Percentiles rank a stretch among this genome's conserved stretches.
These are phyloP conservation scores for Ariolimax columbianus DNA, from an alignment of 2,888 invertebrate species.

Conservation along the genomic window DNA sequence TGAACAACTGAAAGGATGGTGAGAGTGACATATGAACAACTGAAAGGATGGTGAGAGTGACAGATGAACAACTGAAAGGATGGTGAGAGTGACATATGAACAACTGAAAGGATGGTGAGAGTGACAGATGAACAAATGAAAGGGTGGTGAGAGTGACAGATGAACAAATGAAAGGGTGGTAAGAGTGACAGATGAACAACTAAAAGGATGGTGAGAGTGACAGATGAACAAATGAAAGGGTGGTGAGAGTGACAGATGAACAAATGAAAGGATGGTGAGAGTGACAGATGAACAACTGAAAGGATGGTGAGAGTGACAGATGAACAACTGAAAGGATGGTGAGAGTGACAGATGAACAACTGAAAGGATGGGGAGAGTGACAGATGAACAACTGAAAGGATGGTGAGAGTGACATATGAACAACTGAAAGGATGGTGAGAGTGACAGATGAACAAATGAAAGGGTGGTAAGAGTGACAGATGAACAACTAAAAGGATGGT, in stretches of 20 bases:
- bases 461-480: background rate
- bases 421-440: background rate
- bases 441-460: background rate
- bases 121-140: background rate
- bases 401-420: background rate
- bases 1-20: background rate
- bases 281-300: background rate
- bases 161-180: background rate
- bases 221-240: background rate
- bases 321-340: background rate
- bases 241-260: background rate
- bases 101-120: background rate
- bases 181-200: background rate
- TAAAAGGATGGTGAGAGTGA: background rate
- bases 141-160: background rate
- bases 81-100: background rate
- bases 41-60: slow-evolving; percentile 27
- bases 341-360: background rate
- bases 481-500: background rate
- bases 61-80: background rate
- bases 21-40: slow-evolving; percentile 19
- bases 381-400: background rate
- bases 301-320: background rate
- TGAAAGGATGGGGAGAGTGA: no score
- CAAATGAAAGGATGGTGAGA: background rate